Evolutionary conservation across 2,113 vertebrate species (phyloP).

Genomic region (Xenopus laevis): DNA sequence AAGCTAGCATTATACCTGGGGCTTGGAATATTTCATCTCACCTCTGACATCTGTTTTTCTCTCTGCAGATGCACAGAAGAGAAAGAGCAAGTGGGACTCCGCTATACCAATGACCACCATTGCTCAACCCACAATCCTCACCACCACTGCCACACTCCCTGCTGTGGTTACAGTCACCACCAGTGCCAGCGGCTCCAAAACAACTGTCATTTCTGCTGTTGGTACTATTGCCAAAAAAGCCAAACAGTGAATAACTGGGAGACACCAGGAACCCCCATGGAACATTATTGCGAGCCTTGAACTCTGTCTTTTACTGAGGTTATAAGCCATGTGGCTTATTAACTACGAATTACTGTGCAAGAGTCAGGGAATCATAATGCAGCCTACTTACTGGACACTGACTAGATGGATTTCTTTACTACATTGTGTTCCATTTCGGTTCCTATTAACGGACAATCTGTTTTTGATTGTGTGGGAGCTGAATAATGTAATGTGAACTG

Average conservation of each 20-base stretch:
- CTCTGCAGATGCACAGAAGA: constrained; percentile 87
- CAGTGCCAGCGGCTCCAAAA: constrained; percentile 94
- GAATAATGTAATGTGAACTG: no score
- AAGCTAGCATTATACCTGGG: no score
- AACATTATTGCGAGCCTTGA: background rate
- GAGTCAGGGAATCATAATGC: background rate
- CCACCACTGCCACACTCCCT: constrained; percentile 85
- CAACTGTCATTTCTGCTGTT: constrained; percentile 94
- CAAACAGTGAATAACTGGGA: constrained; percentile 78
- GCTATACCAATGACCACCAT: constrained; percentile 88
- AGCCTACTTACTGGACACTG: background rate
- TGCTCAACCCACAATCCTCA: constrained; percentile 89
- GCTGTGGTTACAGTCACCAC: constrained; percentile 94
- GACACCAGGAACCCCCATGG: background rate
- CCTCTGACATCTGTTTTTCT: constrained; percentile 5
- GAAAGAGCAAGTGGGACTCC: constrained; percentile 98
- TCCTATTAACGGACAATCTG: background rate
- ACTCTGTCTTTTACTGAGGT: background rate
- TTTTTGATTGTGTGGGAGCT: no score
- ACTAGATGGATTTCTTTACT: background rate
- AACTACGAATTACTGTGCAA: background rate
- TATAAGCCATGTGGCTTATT: background rate
- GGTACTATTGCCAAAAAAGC: constrained; percentile 96
- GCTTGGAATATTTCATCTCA: no score
- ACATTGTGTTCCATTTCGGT: no score